These are phyloP conservation scores for Temnopleurus reevesii DNA, from an alignment of 53 echinoderm and acorn worm species.

Conservation along the genomic window DNA sequence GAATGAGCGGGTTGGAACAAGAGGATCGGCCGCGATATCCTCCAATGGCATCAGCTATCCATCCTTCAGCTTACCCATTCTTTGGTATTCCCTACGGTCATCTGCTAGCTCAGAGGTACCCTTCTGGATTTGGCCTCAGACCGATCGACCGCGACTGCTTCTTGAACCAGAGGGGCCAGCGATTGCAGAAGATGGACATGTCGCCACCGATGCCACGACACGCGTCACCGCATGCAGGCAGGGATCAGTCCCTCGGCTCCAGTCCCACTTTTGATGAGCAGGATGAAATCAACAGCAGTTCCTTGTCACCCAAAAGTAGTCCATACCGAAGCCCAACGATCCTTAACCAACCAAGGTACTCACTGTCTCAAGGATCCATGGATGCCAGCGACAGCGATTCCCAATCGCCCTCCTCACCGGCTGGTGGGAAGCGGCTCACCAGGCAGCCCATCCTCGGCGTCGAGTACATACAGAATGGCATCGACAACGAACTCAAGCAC, in stretches of 20 bases:
- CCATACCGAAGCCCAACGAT: slow-evolving; percentile 69
- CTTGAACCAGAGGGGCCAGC: background rate
- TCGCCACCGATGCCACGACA: slow-evolving; percentile 1
- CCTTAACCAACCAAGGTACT: slow-evolving; percentile 43
- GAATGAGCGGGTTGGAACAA: background rate
- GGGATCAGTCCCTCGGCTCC: slow-evolving; percentile 3
- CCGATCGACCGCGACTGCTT: background rate
- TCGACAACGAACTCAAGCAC: slow-evolving; percentile 1
- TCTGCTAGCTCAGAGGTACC: background rate
- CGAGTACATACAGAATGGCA: slow-evolving; percentile 71
- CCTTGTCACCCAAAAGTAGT: background rate
- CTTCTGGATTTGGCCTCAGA: background rate
- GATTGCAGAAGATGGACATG: background rate
- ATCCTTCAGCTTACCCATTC: slow-evolving; percentile 36
- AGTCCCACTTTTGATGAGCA: slow-evolving; percentile 37
- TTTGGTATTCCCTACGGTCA: slow-evolving; percentile 35
- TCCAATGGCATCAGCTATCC: slow-evolving; percentile 8
- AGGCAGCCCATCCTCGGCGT: slow-evolving; percentile 86
- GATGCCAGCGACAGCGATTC: background rate
- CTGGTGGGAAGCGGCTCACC: slow-evolving; percentile 57
- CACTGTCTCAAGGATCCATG: background rate
- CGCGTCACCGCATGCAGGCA: background rate
- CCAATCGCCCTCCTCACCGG: background rate
- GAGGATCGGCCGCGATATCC: background rate
- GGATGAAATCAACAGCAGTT: background rate